Evolutionary conservation across 2,797 vertebrate species (phyloP).

Genomic region (Chrosomus eos): DNA sequence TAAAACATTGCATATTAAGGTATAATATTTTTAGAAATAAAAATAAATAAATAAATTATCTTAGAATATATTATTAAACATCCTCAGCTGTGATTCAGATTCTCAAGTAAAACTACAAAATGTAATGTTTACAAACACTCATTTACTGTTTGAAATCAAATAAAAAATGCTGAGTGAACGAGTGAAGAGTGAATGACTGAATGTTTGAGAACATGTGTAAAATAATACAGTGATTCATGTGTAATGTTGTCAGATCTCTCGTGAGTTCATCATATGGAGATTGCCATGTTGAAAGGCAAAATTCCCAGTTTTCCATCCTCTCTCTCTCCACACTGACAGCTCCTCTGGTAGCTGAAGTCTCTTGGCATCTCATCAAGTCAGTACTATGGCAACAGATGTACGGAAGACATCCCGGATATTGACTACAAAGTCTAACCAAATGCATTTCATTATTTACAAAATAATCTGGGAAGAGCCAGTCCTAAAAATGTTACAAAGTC

Average conservation of each 20-base stretch:
- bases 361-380: slow-evolving; percentile 11
- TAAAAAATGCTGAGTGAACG: background rate
- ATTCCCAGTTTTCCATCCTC: slow-evolving; percentile 65
- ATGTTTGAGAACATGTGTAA: background rate
- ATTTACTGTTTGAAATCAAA: background rate
- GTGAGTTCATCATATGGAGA: slow-evolving; percentile 21
- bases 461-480: background rate
- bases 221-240: background rate
- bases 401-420: background rate
- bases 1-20: background rate
- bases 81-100: background rate
- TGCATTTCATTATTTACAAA: slow-evolving; percentile 12
- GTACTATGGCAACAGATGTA: slow-evolving; percentile 16
- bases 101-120: background rate
- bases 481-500: background rate
- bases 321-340: slow-evolving; percentile 63
- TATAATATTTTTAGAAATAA: background rate
- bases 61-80: too few relatives aligned
- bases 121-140: background rate
- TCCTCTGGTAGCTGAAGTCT: background rate
- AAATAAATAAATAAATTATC: background rate
- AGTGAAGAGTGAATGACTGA: background rate
- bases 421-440: slow-evolving; percentile 20
- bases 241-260: slow-evolving; percentile 1
- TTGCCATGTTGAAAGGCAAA: slow-evolving; percentile 62